Conservation (phyloP, 1,140 invertebrate species). For the Plodia interpunctella region DNA sequence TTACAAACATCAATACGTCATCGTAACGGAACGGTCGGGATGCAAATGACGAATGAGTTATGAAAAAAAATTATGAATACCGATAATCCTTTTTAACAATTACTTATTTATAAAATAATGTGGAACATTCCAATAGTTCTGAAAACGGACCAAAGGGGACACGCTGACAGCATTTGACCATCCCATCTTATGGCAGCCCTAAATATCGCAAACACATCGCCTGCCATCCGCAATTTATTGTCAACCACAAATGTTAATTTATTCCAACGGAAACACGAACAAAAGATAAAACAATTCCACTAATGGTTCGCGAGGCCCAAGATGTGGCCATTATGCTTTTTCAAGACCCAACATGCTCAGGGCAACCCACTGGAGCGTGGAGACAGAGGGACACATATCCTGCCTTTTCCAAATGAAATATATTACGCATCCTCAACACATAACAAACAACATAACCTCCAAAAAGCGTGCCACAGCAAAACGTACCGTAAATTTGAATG, state of each 20-base stretch:
- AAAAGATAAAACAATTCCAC: constrained; percentile 55
- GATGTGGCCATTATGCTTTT: constrained; percentile 43
- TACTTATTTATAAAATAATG: too few species aligned
- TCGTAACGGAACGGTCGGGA: too few species aligned
- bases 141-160: too few species aligned
- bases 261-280: constrained; percentile 55
- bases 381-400: constrained; percentile 69
- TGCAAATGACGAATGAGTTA: too few species aligned
- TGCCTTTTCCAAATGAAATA: constrained; percentile 68
- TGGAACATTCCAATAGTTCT: too few species aligned
- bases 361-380: constrained; percentile 48
- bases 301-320: constrained; percentile 35
- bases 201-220: background rate
- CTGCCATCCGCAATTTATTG: constrained; percentile 17
- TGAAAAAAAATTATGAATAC: too few species aligned
- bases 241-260: constrained; percentile 38
- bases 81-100: too few species aligned
- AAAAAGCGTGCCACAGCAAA: background rate
- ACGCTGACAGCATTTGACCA: too few species aligned
- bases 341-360: constrained; percentile 40
- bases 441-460: constrained; percentile 24
- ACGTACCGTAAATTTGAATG: background rate
- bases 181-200: background rate
- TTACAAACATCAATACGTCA: too few species aligned
- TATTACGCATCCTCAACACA: constrained; percentile 35